Base-by-base conservation (phyloP, 2,797 vertebrate genomes). In the Sebastes ruberrimus region DNA sequence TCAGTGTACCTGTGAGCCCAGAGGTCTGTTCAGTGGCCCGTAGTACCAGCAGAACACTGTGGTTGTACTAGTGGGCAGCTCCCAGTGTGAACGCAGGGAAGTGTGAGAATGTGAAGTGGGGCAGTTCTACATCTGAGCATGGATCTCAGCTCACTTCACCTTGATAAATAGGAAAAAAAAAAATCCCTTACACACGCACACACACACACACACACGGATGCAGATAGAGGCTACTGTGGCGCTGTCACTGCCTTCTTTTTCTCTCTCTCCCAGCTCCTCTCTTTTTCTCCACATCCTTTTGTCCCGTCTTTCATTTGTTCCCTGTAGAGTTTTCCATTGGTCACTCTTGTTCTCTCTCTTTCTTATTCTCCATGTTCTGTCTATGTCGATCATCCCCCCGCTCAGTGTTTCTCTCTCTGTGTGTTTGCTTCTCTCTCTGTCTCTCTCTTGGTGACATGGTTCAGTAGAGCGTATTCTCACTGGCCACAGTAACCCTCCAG, bases 281-380 rank as follows among this genome's bases (percentile, higher is more conserved):
- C 33, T 73, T 52, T 42, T 53, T 32, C 72, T 82, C 25, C 62
- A 23, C 4, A 8, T 57, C 52, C 61, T 28, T 49, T 25, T 75
- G 71, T 82, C 57, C 74, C 28, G 1, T 81, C 79, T 89, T 85
- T 83, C 72, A 74, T 86, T 88, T 82, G 78, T 74, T 82, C 77
- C 83, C 83, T 85, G 71, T 62, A 71, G 80, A 80, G 64, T 72
- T 81, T 80, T 71, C 53, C 61, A 77, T 16, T 53, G 75, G 75
- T 78, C 64, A 53, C 38, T 79, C 74, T 59, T 57, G 27, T 62
- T 80, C 23, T 68, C 20, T 68, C 60, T 22, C n/a, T 27, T 11
- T 60, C 7, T 74, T 52, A 20, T 67, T 22, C n/a, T 32, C 7
- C 27, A 2, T 74, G 59, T 55, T 38, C 42, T 57, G 7, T 83